phyloP scores from a whole-genome alignment of 2,888 invertebrate genomes.

The Orthosia gracilis region DNA sequence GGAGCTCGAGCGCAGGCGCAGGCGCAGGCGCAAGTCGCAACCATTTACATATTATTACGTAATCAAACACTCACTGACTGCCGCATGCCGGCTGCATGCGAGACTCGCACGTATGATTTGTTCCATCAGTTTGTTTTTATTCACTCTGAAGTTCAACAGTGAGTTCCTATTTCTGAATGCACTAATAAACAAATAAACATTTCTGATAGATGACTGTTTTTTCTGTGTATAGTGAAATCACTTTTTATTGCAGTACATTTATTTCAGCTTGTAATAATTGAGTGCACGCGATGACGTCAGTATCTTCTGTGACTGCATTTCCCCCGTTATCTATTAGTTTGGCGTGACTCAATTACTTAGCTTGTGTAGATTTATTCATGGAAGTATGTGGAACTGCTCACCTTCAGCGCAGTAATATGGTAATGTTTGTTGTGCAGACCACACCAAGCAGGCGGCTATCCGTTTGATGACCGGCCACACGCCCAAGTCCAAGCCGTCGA shows the following conservation, averaged over 20 bases:
- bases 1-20: slow-evolving; percentile 11
- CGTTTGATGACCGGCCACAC: slow-evolving; percentile 87
- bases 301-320: slow-evolving; percentile 20
- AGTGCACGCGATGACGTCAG: slow-evolving; percentile 17
- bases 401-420: neutral
- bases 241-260: neutral
- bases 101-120: slow-evolving; percentile 9
- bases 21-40: slow-evolving; percentile 34
- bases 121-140: slow-evolving; percentile 2
- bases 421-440: slow-evolving; percentile 73
- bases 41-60: slow-evolving; percentile 52
- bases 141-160: slow-evolving; percentile 2
- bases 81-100: slow-evolving; percentile 28
- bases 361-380: slow-evolving; percentile 11
- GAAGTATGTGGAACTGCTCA: neutral
- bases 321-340: slow-evolving; percentile 18
- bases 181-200: neutral
- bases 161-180: slow-evolving; percentile 20
- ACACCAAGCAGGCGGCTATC: slow-evolving; percentile 87
- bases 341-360: slow-evolving; percentile 16
- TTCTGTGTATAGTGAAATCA: neutral
- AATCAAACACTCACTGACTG: slow-evolving; percentile 32
- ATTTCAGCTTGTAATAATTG: slow-evolving; percentile 9
- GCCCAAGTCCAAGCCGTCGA: slow-evolving; percentile 52
- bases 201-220: neutral